A percentile compares a stretch with the other conserved stretches of the same genome.
These are phyloP conservation scores for Nomada fucata DNA, from an alignment of 2,888 invertebrate genomes.

Conservation along the genomic window DNA sequence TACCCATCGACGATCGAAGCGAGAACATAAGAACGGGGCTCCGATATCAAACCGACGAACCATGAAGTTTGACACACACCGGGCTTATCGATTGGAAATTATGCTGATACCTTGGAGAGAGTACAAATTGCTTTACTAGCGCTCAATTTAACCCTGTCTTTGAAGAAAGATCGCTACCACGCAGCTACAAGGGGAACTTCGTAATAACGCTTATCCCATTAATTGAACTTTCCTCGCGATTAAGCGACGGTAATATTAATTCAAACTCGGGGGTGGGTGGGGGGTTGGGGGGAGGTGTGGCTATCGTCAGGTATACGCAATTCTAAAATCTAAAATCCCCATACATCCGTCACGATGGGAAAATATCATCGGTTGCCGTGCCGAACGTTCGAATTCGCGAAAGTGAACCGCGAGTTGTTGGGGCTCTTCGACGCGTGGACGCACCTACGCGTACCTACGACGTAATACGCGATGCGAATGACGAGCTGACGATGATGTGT, in stretches of 20 bases:
- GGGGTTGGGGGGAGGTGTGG: too few relatives aligned
- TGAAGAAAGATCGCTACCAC: background rate
- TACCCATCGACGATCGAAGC: background rate
- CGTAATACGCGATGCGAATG: constrained; percentile 41
- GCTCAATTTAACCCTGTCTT: background rate
- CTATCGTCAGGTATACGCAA: background rate
- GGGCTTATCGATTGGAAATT: constrained; percentile 38
- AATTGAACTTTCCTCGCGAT: background rate
- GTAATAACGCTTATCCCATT: background rate
- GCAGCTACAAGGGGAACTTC: background rate
- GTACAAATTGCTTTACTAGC: constrained; percentile 6
- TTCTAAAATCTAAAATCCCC: background rate
- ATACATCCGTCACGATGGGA: constrained; percentile 2
- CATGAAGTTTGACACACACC: background rate
- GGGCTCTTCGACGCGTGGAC: constrained; percentile 26
- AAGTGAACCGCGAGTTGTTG: background rate
- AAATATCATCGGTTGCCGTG: background rate
- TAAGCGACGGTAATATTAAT: background rate
- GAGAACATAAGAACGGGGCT: background rate
- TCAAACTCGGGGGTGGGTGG: too few relatives aligned
- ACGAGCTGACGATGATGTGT: constrained; percentile 28
- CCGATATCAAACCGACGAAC: background rate
- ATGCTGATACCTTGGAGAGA: background rate
- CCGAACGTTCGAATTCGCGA: background rate
- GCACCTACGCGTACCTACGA: constrained; percentile 28